Conservation (phyloP, 2,888 invertebrate species). For the Podabrus alpinus region DNA sequence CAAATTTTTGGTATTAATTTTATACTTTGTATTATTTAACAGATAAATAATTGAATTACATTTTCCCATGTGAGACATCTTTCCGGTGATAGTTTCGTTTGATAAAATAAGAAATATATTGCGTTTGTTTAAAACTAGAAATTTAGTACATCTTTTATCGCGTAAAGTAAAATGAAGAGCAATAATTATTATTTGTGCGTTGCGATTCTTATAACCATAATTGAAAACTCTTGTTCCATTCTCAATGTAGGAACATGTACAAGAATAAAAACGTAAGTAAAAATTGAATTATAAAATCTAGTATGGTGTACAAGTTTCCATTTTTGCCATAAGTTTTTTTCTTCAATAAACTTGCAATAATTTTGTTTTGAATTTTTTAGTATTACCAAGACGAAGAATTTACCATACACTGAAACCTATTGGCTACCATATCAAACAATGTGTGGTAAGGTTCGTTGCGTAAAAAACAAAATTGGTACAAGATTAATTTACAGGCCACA, state of each 20-base stretch:
- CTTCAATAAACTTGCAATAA: too few relatives aligned
- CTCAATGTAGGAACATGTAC: conserved; percentile 3
- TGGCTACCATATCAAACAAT: not conserved
- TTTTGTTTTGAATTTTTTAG: not conserved
- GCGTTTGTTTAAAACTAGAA: not conserved
- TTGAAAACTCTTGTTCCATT: not conserved
- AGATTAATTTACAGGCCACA: not conserved
- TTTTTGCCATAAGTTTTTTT: too few relatives aligned
- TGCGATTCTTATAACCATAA: not conserved
- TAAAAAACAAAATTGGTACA: not conserved
- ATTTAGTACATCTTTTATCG: not conserved
- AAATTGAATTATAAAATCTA: not conserved
- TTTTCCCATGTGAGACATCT: not conserved
- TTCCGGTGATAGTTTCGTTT: conserved; percentile 5
- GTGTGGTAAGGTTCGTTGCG: not conserved
- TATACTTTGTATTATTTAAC: too few relatives aligned
- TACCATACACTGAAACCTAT: conserved; percentile 7
- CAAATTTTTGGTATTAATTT: too few relatives aligned
- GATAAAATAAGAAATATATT: conserved; percentile 9
- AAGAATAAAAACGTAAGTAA: conserved; percentile 1
- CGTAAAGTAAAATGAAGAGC: not conserved
- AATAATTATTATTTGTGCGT: not conserved
- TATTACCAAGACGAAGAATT: not conserved
- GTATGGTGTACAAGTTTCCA: too few relatives aligned
- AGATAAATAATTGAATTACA: not conserved